Evolutionary conservation across 2,888 invertebrate species (phyloP), one percentile per base, ranked within the genome.

Genomic region (Panorpa germanica): DNA sequence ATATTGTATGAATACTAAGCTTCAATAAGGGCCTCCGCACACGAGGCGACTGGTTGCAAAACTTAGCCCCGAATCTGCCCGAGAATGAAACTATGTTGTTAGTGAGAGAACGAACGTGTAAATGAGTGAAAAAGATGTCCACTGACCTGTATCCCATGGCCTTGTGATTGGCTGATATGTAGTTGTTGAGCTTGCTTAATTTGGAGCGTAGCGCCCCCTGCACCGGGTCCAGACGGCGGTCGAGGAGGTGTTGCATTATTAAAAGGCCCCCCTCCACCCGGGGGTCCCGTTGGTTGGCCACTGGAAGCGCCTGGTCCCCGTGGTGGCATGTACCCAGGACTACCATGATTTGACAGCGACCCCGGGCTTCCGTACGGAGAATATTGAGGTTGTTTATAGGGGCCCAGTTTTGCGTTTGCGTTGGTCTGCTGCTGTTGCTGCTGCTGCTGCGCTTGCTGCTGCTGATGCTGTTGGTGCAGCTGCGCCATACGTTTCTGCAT

Each of bases 131-230:
- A 28, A 28, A 30, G 23, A 25, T 31, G n/a, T 28, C 4, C 3
- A 53, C 64, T 61, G 46, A 82, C 82, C 70, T 83, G 82, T 42
- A 83, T 70, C 44, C 74, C 75, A 49, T 77, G 78, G 38, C 55
- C 63, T 29, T 70, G 70, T 28, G 77, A 76, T 48, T 85, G 85
- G 41, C 65, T 70, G 42, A 88, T 77, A 52, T 86, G 85, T 51
- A 86, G 56, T 51, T 85, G 83, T 50, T 83, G 83, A 32, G 81
- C 78, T 52, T 85, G 85, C 47, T 77, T 78, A 61, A 86, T 81
- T 53, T 85, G 83, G 39, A 83, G 55, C 21, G 67, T 66, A n/a
- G 40, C 22, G 21, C 18, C 20, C 16, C 24, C 17, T 15, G 7
- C 48, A n/a, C 52, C 50, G 3, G 61, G 54, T 27, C 63, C 62